Conservation (phyloP, 1,140 invertebrate species). For the Drosophila sp. region DNA sequence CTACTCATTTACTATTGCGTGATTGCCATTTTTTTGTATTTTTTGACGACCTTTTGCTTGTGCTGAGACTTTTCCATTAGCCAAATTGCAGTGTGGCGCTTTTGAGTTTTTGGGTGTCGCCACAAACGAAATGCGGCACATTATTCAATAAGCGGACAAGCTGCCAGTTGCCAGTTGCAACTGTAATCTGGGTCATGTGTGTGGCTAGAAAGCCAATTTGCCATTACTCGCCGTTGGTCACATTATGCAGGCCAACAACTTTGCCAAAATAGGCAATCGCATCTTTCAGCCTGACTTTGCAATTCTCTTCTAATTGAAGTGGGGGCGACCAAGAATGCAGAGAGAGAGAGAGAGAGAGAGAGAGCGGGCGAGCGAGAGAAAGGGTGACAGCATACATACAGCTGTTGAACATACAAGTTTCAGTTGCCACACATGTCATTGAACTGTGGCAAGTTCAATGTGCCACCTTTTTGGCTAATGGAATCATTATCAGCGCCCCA, state of each 20-base stretch:
- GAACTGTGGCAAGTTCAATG: conserved; percentile 69
- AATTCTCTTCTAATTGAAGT: conserved; percentile 30
- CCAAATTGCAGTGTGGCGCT: conserved; percentile 64
- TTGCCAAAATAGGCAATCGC: conserved; percentile 11
- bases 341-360: neutral
- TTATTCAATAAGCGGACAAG: conserved; percentile 69
- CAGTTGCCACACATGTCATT: conserved; percentile 48
- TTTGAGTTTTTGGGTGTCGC: conserved; percentile 31
- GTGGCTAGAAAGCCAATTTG: conserved; percentile 33
- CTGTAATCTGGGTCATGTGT: conserved; percentile 30
- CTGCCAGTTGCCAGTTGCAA: conserved; percentile 12
- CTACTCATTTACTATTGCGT: conserved; percentile 5
- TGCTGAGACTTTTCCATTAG: conserved; percentile 68
- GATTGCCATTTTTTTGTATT: conserved; percentile 30
- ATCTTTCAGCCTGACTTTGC: conserved; percentile 5
- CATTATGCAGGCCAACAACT: conserved; percentile 15
- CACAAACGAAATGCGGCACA: conserved; percentile 58
- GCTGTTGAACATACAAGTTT: neutral
- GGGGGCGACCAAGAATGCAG: no score
- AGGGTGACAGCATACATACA: neutral
- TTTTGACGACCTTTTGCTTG: conserved; percentile 36
- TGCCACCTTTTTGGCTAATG: conserved; percentile 69
- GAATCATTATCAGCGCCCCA: conserved; percentile 65
- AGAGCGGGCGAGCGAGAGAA: neutral
- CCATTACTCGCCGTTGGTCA: conserved; percentile 38